Percentiles rank a stretch among this genome's conserved stretches.
Conservation (phyloP, 2,888 invertebrate genomes). For the Drosophila hamatofila region DNA sequence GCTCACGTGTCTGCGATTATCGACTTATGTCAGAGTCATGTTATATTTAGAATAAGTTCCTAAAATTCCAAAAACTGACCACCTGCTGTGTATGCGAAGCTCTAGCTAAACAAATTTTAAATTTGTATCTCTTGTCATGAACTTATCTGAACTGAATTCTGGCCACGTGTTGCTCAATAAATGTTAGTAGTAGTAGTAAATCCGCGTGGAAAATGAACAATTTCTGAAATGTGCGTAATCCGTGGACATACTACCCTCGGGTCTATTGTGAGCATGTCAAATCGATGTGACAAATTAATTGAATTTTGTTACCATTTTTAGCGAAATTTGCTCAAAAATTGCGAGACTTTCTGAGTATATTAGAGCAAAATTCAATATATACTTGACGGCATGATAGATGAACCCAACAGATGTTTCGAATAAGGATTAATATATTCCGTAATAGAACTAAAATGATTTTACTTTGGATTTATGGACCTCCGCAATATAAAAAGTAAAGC, state of each 20-base stretch:
- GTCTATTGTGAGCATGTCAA: slow-evolving; percentile 54
- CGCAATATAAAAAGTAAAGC: background rate
- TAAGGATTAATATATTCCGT: background rate
- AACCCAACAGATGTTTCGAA: slow-evolving; percentile 54
- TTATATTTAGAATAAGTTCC: slow-evolving; percentile 11
- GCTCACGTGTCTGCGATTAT: slow-evolving; percentile 82
- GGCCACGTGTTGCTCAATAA: slow-evolving; percentile 49
- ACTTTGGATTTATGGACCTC: no score
- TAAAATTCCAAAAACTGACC: slow-evolving; percentile 22
- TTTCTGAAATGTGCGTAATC: slow-evolving; percentile 33
- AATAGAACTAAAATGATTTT: background rate
- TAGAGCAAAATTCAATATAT: slow-evolving; percentile 59
- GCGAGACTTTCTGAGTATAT: slow-evolving; percentile 37
- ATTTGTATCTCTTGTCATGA: background rate
- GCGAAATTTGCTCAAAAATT: slow-evolving; percentile 45
- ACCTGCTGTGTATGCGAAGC: slow-evolving; percentile 68
- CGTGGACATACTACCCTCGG: slow-evolving; percentile 19
- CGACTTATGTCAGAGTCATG: slow-evolving; percentile 34
- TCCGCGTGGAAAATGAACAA: slow-evolving; percentile 20
- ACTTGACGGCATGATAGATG: slow-evolving; percentile 63
- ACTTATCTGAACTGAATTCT: background rate
- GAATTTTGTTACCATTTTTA: slow-evolving; percentile 55
- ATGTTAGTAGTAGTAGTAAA: slow-evolving; percentile 50
- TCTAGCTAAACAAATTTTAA: background rate
- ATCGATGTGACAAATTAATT: slow-evolving; percentile 75